Evolutionary conservation across 2,797 vertebrate genomes (phyloP).

Genomic region (Valencia hispanica): DNA sequence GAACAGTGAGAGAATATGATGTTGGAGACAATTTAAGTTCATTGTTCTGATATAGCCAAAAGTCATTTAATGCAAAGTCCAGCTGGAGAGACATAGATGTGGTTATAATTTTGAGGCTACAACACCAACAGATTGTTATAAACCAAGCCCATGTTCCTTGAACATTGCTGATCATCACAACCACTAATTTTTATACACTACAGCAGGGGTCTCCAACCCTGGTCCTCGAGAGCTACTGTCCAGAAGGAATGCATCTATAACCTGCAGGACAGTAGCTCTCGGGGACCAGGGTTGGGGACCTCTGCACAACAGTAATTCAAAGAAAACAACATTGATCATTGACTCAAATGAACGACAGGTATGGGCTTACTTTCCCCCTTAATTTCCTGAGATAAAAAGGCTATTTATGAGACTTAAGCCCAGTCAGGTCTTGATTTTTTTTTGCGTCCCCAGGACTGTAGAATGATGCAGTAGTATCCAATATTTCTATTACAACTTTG

Average conservation of each 20-base stretch:
- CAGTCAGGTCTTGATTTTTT: not conserved
- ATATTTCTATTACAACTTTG: not conserved
- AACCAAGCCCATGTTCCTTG: not conserved
- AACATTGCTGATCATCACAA: not conserved
- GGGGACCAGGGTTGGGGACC: too few species aligned
- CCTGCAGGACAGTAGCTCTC: too few species aligned
- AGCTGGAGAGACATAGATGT: not conserved
- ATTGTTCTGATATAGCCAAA: not conserved
- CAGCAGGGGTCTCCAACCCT: too few species aligned
- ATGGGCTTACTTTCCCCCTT: not conserved
- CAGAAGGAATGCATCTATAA: too few species aligned
- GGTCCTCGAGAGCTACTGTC: too few species aligned
- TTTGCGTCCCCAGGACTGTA: not conserved
- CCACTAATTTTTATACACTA: too few species aligned
- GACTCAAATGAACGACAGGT: not conserved
- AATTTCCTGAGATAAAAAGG: not conserved
- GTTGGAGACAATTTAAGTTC: not conserved
- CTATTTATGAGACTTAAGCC: not conserved
- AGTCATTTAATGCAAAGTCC: not conserved
- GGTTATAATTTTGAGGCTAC: not conserved
- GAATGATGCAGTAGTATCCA: not conserved
- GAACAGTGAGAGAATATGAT: not conserved
- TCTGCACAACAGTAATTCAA: not conserved
- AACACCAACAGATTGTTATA: not conserved
- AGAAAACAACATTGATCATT: not conserved